Evolutionary conservation across 1,140 invertebrate genomes (phyloP).

Genomic region (Dufourea novaeangliae): DNA sequence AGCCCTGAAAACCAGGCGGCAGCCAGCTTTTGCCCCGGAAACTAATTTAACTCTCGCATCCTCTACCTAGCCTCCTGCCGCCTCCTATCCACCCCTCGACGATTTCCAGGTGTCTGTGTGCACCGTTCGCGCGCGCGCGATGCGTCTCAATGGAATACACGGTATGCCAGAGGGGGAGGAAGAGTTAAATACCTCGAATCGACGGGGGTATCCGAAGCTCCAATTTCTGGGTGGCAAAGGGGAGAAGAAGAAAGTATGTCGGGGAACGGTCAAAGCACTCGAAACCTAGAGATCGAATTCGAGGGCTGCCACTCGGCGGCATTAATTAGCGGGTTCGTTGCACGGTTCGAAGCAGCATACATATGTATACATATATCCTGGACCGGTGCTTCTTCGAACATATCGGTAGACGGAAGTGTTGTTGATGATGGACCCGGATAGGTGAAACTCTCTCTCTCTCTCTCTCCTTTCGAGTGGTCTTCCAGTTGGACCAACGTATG

Average conservation of each 20-base stretch:
- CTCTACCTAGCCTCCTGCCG: slow-evolving; percentile 17
- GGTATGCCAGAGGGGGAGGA: background rate
- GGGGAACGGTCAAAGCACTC: background rate
- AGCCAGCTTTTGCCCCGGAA: slow-evolving; percentile 73
- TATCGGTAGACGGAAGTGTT: too few species aligned
- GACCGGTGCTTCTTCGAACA: too few species aligned
- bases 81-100: background rate
- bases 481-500: too few species aligned
- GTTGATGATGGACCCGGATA: too few species aligned
- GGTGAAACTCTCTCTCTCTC: too few species aligned
- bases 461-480: too few species aligned
- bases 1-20: slow-evolving; percentile 69
- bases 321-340: slow-evolving; percentile 27
- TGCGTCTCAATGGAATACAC: background rate
- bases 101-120: background rate
- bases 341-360: too few species aligned
- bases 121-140: background rate
- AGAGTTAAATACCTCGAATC: too few species aligned
- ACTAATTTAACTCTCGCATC: slow-evolving; percentile 78
- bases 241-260: slow-evolving; percentile 2
- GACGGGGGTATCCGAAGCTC: background rate
- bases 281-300: background rate
- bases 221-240: background rate
- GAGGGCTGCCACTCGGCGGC: background rate
- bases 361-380: too few species aligned